phyloP scores from a whole-genome alignment of 2,797 vertebrate genomes.

The Neomorphus geoffroyi region DNA sequence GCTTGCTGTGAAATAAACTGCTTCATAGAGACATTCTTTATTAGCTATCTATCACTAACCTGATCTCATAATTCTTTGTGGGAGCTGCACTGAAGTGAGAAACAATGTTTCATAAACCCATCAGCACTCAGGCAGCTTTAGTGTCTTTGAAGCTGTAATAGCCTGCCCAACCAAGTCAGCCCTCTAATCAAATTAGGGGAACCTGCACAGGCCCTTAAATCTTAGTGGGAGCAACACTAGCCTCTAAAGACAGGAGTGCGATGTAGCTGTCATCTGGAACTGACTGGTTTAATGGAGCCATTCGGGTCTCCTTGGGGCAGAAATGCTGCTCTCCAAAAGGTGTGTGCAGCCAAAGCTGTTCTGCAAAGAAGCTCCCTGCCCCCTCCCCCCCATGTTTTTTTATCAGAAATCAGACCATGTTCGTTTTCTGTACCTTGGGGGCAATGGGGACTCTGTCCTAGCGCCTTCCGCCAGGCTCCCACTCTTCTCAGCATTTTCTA shows the following conservation, averaged over 20 bases:
- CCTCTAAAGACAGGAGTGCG: background rate
- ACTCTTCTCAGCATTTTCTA: background rate
- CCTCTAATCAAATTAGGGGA: slow-evolving; percentile 54
- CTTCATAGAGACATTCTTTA: slow-evolving; percentile 53
- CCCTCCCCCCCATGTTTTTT: background rate
- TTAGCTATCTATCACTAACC: slow-evolving; percentile 57
- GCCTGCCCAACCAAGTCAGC: slow-evolving; percentile 28
- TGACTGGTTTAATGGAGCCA: background rate
- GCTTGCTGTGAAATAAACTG: slow-evolving; percentile 54
- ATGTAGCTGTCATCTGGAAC: background rate
- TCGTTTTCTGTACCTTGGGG: background rate
- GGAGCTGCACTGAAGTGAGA: slow-evolving; percentile 66
- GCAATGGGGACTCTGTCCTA: background rate
- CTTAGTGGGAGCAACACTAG: slow-evolving; percentile 21
- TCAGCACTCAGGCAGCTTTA: slow-evolving; percentile 61
- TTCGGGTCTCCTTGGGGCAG: background rate
- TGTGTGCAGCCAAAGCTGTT: background rate
- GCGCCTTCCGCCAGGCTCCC: background rate
- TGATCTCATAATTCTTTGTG: slow-evolving; percentile 57
- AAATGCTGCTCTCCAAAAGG: background rate
- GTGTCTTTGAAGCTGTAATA: slow-evolving; percentile 34
- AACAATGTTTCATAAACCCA: slow-evolving; percentile 71
- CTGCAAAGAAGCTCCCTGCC: background rate
- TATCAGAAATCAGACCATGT: background rate
- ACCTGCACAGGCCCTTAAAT: slow-evolving; percentile 12